Evolutionary conservation across 2,113 vertebrate genomes (phyloP), one percentile per base, ranked within the genome.

Genomic region (Trachemys scripta): DNA sequence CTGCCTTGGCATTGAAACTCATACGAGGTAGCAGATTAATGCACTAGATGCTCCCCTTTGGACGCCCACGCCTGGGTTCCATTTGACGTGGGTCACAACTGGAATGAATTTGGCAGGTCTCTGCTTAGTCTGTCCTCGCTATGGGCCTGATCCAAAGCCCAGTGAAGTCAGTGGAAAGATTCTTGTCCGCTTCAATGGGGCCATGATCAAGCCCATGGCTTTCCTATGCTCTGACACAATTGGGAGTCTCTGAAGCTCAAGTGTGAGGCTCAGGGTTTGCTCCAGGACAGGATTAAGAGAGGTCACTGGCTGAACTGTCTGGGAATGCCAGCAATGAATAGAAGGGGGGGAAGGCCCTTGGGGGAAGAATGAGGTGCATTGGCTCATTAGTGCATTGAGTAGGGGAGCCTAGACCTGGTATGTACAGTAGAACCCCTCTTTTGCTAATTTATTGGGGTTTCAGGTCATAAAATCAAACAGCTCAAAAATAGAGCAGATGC

Each of bases 41-140:
- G 29, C 4, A 82, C 5, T 42, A 72, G 38, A 45, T 13, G n/a
- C 51, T 11, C 13, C 19, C 35, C 35, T 69, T 38, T 1, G 8
- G 20, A 4, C 20, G 7, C 1, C 25, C 47, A 4, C 29, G 9
- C 2, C 20, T 57, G 25, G 80, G 31, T 45, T 59, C 80, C 84
- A 0, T 1, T 84, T 69, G 22, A 5, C 51, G 80, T 78, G 91
- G 27, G 35, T 57, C 51, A 1, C 35, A 80, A 5, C 27, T 81
- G 88, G 31, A 62, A 42, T 87, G 31, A 82, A n/a, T 80, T 80
- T 62, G 72, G 27, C 50, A 2, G 53, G 22, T 80, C 38, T 76
- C 9, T 3, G 42, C 85, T 57, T 49, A 47, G 2, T 6, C 24
- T 0, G 14, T 7, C 45, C 85, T n/a, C 47, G 0, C 0, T 53